Base-by-base conservation (phyloP, 2,888 invertebrate species). In the Diplolepis rosae region DNA sequence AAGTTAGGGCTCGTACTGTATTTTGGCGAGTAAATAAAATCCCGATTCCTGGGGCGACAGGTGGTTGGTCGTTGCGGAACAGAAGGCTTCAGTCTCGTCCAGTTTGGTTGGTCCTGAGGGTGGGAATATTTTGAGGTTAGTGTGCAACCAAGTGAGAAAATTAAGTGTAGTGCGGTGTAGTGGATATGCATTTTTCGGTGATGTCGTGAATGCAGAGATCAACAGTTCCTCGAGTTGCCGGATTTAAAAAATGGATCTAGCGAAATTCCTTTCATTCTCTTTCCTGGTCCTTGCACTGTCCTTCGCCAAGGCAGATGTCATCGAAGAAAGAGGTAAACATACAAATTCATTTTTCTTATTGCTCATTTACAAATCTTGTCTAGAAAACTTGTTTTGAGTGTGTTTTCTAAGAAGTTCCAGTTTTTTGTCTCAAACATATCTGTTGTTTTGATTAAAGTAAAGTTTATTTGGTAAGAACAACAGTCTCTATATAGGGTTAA, bases 311-410 rank as follows among this genome's bases (percentile, higher is more conserved):
- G 73, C 80, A 28, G 84, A 86, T 50, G 85, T 85, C 74, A 87
- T 84, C 73, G 88, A 88, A 68, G 87, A 88, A 83, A 85, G 88
- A 87, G 88, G 88, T 88, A 67, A 68, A 82, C 66, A 66, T 56
- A 54, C 68, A 7, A 32, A 66, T 68, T 45, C 32, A 42, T 51
- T 52, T 68, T 68, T 65, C 68, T 67, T 24, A n/a, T n/a, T n/a
- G n/a, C n/a, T n/a, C n/a, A n/a, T n/a, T n/a, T n/a, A n/a, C n/a
- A n/a, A n/a, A n/a, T n/a, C n/a, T n/a, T n/a, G n/a, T n/a, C n/a
- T n/a, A n/a, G n/a, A n/a, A n/a, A n/a, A n/a, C n/a, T n/a, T n/a
- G n/a, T n/a, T n/a, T n/a, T n/a, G n/a, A n/a, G n/a, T n/a, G n/a
- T n/a, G n/a, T n/a, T n/a, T n/a, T n/a, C n/a, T n/a, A n/a, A n/a